Percentiles rank a stretch among this genome's conserved stretches.
phyloP scores from a whole-genome alignment of 2,888 invertebrate species.

The Rosalia funebris region DNA sequence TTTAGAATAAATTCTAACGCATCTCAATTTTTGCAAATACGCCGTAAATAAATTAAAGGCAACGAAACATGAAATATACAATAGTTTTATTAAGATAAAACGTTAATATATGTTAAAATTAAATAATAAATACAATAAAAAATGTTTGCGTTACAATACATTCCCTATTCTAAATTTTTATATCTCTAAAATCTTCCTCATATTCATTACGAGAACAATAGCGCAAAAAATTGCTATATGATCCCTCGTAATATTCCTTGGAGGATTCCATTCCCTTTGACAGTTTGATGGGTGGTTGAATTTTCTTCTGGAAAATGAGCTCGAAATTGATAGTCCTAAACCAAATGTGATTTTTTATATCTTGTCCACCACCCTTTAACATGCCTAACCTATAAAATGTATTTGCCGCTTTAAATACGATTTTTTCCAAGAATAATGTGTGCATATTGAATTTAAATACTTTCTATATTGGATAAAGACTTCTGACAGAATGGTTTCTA shows the following conservation, averaged over 20 bases:
- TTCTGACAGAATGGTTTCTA: no score
- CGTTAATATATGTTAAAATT: background rate
- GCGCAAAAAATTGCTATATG: background rate
- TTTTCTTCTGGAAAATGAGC: background rate
- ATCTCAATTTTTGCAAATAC: constrained; percentile 20
- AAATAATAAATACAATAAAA: constrained; percentile 1
- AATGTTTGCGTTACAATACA: background rate
- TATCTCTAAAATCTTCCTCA: background rate
- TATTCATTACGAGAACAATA: background rate
- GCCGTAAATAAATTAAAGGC: constrained; percentile 27
- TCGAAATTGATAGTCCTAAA: background rate
- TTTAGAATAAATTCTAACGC: constrained; percentile 20
- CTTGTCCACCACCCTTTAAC: background rate
- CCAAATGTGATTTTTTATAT: background rate
- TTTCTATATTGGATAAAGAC: no score
- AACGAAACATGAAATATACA: background rate
- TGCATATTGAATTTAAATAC: no score
- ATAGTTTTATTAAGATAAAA: background rate
- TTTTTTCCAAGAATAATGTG: no score
- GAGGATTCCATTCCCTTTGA: background rate
- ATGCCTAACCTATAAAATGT: background rate
- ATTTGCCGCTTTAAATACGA: no score
- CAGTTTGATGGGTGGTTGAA: background rate
- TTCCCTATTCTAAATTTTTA: background rate
- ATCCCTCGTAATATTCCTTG: background rate